Evolutionary conservation across 2,888 invertebrate species (phyloP).

Genomic region (Tenthredo mesomela): DNA sequence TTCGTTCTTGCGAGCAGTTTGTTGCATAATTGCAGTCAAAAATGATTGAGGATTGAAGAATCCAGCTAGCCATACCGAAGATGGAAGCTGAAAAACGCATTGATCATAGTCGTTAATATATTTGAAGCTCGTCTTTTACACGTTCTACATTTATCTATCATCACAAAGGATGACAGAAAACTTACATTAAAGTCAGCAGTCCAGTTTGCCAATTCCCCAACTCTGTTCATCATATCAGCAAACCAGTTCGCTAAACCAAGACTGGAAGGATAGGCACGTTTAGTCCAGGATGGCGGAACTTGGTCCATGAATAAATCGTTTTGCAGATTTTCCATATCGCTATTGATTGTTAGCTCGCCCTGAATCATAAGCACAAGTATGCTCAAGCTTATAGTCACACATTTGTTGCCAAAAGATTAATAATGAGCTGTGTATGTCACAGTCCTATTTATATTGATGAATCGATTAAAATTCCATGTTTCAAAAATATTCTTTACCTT

Average conservation of each 20-base stretch:
- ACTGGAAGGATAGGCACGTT: conserved; percentile 93
- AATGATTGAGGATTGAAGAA: conserved; percentile 99
- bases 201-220: conserved; percentile 93
- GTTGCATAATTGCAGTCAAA: conserved; percentile 98
- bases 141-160: conserved; percentile 13
- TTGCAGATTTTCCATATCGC: conserved; percentile 94
- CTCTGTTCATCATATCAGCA: conserved; percentile 89
- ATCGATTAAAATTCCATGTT: conserved; percentile 28
- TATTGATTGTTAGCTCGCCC: conserved; percentile 96
- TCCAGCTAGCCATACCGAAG: conserved; percentile 95
- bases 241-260: conserved; percentile 92
- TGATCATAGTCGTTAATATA: not conserved
- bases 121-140: not conserved
- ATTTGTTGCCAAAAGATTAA: conserved; percentile 3
- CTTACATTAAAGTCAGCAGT: conserved; percentile 89
- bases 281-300: conserved; percentile 93
- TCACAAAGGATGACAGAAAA: not conserved
- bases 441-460: conserved; percentile 4
- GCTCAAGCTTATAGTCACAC: not conserved
- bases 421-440: not conserved
- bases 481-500: conserved; percentile 81
- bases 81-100: conserved; percentile 82
- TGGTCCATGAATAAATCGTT: conserved; percentile 92
- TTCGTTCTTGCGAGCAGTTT: conserved; percentile 96
- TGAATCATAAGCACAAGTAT: conserved; percentile 68